Percentiles rank a stretch among this genome's conserved stretches.
Conservation (phyloP, 2,113 vertebrate species). For the Addax nasomaculatus region DNA sequence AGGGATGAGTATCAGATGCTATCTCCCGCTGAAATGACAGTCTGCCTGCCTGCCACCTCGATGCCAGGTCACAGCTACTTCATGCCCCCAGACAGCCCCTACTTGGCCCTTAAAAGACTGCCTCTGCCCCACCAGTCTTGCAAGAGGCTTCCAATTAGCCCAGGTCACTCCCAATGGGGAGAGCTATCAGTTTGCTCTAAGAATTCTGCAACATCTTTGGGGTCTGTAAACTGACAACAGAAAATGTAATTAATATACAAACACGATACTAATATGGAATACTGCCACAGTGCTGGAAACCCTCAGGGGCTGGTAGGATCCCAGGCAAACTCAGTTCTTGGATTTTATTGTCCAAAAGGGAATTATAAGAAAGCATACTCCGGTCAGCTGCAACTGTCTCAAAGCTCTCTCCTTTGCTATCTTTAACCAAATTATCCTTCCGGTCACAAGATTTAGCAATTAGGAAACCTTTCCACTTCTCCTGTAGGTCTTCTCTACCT, state of each 20-base stretch:
- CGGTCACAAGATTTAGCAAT: neutral
- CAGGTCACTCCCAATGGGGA: neutral
- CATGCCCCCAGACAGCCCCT: neutral
- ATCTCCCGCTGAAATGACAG: constrained; percentile 23
- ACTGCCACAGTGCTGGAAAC: neutral
- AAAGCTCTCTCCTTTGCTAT: neutral
- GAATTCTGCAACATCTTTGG: neutral
- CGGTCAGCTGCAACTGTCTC: neutral
- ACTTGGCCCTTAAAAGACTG: neutral
- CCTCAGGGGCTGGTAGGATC: neutral
- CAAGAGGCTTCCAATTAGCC: neutral
- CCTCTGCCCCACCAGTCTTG: neutral
- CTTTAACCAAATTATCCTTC: neutral
- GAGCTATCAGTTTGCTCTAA: neutral
- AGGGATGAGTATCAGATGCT: constrained; percentile 55
- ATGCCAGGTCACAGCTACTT: constrained; percentile 25
- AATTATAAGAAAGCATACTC: neutral
- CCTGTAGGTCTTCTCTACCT: neutral
- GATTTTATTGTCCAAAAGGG: neutral
- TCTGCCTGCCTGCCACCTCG: constrained; percentile 6
- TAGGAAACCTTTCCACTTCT: neutral
- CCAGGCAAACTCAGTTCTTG: neutral
- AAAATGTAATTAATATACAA: neutral
- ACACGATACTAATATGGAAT: neutral
- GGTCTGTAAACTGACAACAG: neutral